A percentile compares a stretch with the other conserved stretches of the same genome.
These are phyloP conservation scores for Myopa testacea DNA, from an alignment of 2,888 invertebrate genomes.

Conservation along the genomic window DNA sequence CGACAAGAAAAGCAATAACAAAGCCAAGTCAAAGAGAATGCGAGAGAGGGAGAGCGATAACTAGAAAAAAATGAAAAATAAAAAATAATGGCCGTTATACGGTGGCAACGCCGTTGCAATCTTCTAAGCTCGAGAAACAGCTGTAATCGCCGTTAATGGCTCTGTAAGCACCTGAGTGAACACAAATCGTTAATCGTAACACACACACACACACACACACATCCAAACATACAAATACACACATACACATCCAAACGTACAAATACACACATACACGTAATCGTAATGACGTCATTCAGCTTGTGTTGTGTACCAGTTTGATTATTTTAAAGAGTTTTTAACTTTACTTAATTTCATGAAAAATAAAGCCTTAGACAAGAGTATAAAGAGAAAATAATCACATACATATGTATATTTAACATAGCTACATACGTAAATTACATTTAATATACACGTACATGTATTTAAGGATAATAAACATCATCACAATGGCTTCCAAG, in stretches of 20 bases:
- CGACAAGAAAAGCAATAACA: too few species aligned
- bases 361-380: background rate
- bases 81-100: constrained; percentile 6
- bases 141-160: constrained; percentile 45
- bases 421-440: too few species aligned
- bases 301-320: background rate
- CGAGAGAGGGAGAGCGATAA: too few species aligned
- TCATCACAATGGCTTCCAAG: too few species aligned
- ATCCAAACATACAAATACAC: background rate
- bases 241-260: background rate
- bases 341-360: background rate
- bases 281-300: background rate
- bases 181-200: constrained; percentile 29
- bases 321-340: constrained; percentile 4
- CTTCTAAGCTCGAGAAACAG: constrained; percentile 23
- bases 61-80: background rate
- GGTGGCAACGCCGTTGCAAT: constrained; percentile 28
- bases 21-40: too few species aligned
- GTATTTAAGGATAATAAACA: too few species aligned
- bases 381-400: too few species aligned
- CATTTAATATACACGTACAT: too few species aligned
- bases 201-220: background rate
- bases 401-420: too few species aligned
- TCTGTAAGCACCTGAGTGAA: constrained; percentile 39
- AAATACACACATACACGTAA: too few species aligned